These are phyloP conservation scores for Drosophila santomea DNA, from an alignment of 1,140 invertebrate species.

Conservation along the genomic window DNA sequence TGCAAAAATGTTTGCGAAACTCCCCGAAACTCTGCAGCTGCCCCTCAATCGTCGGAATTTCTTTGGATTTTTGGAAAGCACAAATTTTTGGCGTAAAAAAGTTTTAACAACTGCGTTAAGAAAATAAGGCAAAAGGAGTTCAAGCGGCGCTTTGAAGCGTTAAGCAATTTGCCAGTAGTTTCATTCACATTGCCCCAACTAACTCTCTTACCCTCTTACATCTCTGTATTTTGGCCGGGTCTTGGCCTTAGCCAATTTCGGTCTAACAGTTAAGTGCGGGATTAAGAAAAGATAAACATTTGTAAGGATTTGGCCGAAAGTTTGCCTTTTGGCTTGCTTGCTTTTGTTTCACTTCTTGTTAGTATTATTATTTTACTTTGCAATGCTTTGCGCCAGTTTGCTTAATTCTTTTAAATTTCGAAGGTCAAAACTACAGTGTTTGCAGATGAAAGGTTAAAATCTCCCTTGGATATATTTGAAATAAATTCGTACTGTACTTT, in stretches of 20 bases:
- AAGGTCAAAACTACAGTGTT: slow-evolving; percentile 6
- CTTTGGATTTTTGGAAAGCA: slow-evolving; percentile 65
- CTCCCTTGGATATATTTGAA: background rate
- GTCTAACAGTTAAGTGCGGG: slow-evolving; percentile 80
- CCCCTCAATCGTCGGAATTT: slow-evolving; percentile 9
- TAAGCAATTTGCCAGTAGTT: slow-evolving; percentile 83
- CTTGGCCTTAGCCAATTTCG: slow-evolving; percentile 66
- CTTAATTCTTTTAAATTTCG: slow-evolving; percentile 17
- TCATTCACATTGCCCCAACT: slow-evolving; percentile 50
- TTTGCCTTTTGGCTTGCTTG: slow-evolving; percentile 75
- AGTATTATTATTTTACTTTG: slow-evolving; percentile 61
- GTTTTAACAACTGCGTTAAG: slow-evolving; percentile 79
- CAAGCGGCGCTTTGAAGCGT: slow-evolving; percentile 59
- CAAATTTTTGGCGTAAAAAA: slow-evolving; percentile 68
- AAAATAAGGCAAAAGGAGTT: slow-evolving; percentile 57
- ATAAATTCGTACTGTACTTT: background rate
- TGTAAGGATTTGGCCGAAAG: slow-evolving; percentile 83
- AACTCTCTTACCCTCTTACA: background rate
- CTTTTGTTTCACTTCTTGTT: slow-evolving; percentile 75
- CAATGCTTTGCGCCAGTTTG: slow-evolving; percentile 25
- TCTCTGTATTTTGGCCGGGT: background rate
- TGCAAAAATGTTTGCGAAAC: slow-evolving; percentile 51
- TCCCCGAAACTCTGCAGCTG: background rate
- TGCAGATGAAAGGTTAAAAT: background rate
- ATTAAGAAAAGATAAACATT: slow-evolving; percentile 85